Conservation (phyloP, 2,888 invertebrate genomes). For the Pseudeuparius sepicola region DNA sequence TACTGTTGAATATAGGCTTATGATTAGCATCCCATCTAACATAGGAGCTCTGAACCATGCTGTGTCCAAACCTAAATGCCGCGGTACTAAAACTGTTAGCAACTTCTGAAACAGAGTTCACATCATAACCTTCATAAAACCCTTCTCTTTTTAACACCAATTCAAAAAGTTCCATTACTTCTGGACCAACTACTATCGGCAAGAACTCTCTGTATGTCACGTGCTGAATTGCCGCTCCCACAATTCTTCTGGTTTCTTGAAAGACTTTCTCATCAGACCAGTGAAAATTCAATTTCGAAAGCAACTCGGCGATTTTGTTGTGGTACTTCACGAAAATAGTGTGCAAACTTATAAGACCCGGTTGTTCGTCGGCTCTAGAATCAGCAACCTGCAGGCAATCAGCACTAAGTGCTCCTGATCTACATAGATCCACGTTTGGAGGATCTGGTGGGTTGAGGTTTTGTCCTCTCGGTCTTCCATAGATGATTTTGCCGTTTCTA, state of each 20-base stretch:
- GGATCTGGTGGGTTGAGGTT: slow-evolving; percentile 45
- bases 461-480: slow-evolving; percentile 42
- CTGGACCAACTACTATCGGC: slow-evolving; percentile 62
- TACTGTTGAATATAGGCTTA: slow-evolving; percentile 60
- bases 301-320: slow-evolving; percentile 59
- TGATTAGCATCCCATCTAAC: slow-evolving; percentile 63
- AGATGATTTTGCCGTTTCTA: slow-evolving; percentile 51
- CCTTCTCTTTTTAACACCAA: slow-evolving; percentile 57
- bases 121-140: slow-evolving; percentile 61
- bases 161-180: slow-evolving; percentile 67
- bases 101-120: slow-evolving; percentile 59
- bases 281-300: slow-evolving; percentile 65
- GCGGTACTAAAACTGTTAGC: slow-evolving; percentile 73
- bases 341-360: slow-evolving; percentile 65
- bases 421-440: slow-evolving; percentile 55
- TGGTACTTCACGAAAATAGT: slow-evolving; percentile 68
- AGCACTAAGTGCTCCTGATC: slow-evolving; percentile 58
- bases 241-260: slow-evolving; percentile 73
- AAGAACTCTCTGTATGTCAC: slow-evolving; percentile 77
- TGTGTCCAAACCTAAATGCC: slow-evolving; percentile 80
- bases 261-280: slow-evolving; percentile 85
- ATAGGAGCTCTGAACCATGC: slow-evolving; percentile 71
- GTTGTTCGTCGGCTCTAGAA: slow-evolving; percentile 69
- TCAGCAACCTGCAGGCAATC: slow-evolving; percentile 75
- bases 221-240: slow-evolving; percentile 74